Evolutionary conservation across 1,140 invertebrate species (phyloP).

Genomic region (Apis florea): DNA sequence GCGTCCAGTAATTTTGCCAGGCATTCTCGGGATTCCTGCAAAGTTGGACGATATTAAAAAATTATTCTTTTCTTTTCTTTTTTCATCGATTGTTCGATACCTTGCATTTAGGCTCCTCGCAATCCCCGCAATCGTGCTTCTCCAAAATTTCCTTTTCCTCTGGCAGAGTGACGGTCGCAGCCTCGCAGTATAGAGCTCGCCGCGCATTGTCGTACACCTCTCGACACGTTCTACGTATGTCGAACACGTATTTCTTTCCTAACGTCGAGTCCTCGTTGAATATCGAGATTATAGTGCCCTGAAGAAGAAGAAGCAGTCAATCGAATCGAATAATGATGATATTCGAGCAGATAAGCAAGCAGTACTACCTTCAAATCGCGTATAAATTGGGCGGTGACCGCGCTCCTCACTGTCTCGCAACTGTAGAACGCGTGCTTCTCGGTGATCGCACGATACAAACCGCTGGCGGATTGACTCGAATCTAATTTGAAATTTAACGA

Average conservation of each 20-base stretch:
- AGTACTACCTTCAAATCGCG: conserved; percentile 93
- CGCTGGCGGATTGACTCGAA: conserved; percentile 88
- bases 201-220: conserved; percentile 93
- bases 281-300: conserved; percentile 94
- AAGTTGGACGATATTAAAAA: conserved; percentile 54
- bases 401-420: conserved; percentile 92
- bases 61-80: background rate
- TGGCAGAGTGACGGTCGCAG: conserved; percentile 73
- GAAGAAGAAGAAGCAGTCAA: conserved; percentile 33
- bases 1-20: conserved; percentile 84
- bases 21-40: conserved; percentile 82
- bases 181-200: conserved; percentile 84
- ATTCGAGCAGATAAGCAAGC: too few species aligned
- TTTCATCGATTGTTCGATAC: conserved; percentile 33
- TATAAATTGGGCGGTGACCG: conserved; percentile 93
- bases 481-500: conserved; percentile 90
- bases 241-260: conserved; percentile 94
- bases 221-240: conserved; percentile 91
- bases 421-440: conserved; percentile 96
- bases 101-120: conserved; percentile 76
- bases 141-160: conserved; percentile 74
- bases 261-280: conserved; percentile 93
- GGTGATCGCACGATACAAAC: conserved; percentile 92
- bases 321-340: too few species aligned
- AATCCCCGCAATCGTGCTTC: conserved; percentile 73